Percentiles rank a stretch among this genome's conserved stretches.
Conservation (phyloP, 2,888 invertebrate genomes). For the Pollenia labialis region DNA sequence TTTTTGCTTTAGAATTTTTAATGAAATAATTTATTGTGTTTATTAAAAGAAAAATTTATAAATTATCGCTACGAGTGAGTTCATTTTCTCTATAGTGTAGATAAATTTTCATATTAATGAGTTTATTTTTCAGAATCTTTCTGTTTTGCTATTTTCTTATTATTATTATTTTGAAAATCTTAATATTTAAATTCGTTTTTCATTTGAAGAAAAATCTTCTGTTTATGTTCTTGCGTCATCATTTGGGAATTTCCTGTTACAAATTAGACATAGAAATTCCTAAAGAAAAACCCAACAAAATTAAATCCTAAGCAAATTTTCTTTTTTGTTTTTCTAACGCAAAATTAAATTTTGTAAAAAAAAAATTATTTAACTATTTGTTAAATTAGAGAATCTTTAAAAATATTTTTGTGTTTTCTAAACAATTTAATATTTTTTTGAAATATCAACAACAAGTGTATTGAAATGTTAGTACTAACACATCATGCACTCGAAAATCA, state of each 20-base stretch:
- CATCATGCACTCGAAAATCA: slow-evolving; percentile 70
- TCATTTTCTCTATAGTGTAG: not conserved
- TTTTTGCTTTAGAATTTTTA: slow-evolving; percentile 11
- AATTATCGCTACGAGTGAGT: not conserved
- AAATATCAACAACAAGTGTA: slow-evolving; percentile 48
- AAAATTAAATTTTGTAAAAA: not conserved
- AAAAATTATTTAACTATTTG: not conserved
- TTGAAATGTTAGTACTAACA: slow-evolving; percentile 51
- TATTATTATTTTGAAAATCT: not conserved
- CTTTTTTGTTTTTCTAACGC: no score
- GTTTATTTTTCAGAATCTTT: slow-evolving; percentile 22
- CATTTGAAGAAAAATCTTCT: slow-evolving; percentile 23
- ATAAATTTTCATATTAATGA: slow-evolving; percentile 41
- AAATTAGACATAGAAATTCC: slow-evolving; percentile 27
- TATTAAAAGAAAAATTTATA: not conserved
- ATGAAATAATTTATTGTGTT: slow-evolving; percentile 5
- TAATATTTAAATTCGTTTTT: slow-evolving; percentile 6
- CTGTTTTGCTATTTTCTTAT: not conserved
- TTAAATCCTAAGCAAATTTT: not conserved
- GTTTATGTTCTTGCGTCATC: slow-evolving; percentile 69
- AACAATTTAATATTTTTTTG: slow-evolving; percentile 9
- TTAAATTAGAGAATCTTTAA: not conserved
- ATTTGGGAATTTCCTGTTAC: slow-evolving; percentile 74
- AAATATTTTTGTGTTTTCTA: not conserved
- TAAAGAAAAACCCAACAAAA: not conserved